These are phyloP conservation scores for Anguilla pacifica DNA, from an alignment of 2,797 vertebrate genomes.

Conservation along the genomic window DNA sequence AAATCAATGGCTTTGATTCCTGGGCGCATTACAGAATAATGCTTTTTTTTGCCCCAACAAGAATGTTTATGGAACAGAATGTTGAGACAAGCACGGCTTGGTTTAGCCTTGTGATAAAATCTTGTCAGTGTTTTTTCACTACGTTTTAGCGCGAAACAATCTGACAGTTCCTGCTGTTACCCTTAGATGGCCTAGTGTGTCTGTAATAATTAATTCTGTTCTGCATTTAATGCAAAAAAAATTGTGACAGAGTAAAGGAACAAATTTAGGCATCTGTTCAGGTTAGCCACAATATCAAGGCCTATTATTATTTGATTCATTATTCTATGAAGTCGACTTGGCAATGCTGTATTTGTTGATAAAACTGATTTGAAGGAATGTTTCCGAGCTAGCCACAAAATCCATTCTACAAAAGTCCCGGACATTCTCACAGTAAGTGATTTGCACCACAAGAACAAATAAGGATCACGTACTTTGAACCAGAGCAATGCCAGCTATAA, in stretches of 20 bases:
- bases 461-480: neutral
- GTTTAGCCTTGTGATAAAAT: conserved; percentile 1
- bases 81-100: neutral
- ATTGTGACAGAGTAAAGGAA: neutral
- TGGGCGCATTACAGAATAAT: neutral
- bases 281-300: neutral
- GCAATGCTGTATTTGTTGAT: neutral
- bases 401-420: neutral
- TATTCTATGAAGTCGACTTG: neutral
- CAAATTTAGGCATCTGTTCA: neutral
- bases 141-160: conserved; percentile 4
- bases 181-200: neutral
- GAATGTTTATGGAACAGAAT: neutral
- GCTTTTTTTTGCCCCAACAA: neutral
- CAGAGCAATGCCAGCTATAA: neutral
- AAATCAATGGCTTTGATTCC: neutral
- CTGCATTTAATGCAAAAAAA: neutral
- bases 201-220: neutral
- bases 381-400: neutral
- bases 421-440: neutral
- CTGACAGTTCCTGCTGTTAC: neutral
- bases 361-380: conserved; percentile 1
- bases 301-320: neutral
- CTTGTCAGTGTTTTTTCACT: neutral
- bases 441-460: neutral